phyloP scores from a whole-genome alignment of 2,888 invertebrate species.

The Apoderus coryli region DNA sequence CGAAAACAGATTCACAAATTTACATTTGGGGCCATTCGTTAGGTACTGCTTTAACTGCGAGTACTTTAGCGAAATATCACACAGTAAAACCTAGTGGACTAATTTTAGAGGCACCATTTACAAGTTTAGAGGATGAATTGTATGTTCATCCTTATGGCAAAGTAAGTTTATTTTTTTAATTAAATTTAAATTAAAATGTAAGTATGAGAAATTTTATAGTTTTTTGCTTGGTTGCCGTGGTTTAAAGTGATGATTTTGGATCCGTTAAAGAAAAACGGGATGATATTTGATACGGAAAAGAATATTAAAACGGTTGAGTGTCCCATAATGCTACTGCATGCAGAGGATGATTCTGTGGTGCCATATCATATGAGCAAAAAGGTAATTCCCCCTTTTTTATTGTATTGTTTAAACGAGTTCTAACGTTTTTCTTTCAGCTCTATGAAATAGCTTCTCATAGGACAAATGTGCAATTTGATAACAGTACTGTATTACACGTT shows the following conservation, averaged over 20 bases:
- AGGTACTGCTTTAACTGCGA: constrained; percentile 26
- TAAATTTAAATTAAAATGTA: not conserved
- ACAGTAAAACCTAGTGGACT: constrained; percentile 20
- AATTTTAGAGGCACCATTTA: constrained; percentile 27
- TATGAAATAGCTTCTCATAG: constrained; percentile 17
- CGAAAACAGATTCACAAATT: constrained; percentile 22
- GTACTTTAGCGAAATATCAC: constrained; percentile 18
- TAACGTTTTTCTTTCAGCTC: constrained; percentile 18
- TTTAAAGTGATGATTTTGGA: constrained; percentile 63
- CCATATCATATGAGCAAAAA: constrained; percentile 66
- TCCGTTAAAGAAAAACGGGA: constrained; percentile 57
- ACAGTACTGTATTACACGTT: constrained; percentile 17
- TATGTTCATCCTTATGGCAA: constrained; percentile 24
- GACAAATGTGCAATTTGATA: constrained; percentile 7
- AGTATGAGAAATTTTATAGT: constrained; percentile 25
- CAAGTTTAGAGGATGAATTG: constrained; percentile 24
- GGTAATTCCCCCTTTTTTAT: constrained; percentile 37
- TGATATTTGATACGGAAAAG: constrained; percentile 66
- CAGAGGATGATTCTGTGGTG: constrained; percentile 78
- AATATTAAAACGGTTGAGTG: constrained; percentile 48
- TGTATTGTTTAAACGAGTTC: no score
- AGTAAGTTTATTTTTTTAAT: constrained; percentile 15
- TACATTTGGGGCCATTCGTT: constrained; percentile 30
- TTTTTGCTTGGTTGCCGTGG: constrained; percentile 75
- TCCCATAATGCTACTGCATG: constrained; percentile 80